These are phyloP conservation scores for Nylanderia fulva DNA, from an alignment of 1,140 invertebrate species.

Conservation along the genomic window DNA sequence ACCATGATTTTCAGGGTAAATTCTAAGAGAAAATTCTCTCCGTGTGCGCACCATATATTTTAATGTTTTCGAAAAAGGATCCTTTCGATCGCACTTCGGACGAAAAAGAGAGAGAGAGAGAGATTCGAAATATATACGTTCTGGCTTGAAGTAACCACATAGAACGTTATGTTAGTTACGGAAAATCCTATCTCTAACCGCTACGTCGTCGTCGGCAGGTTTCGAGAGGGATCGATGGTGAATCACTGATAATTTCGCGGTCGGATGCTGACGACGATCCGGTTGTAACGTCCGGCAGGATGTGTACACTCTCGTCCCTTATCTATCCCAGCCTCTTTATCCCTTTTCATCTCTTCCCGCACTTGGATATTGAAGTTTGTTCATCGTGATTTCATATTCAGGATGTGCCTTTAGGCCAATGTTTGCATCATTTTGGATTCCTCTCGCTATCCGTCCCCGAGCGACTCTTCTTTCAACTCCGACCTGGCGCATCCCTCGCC, in stretches of 20 bases:
- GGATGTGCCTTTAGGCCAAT: constrained; percentile 68
- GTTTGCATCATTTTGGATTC: constrained; percentile 72
- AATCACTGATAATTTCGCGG: constrained; percentile 13
- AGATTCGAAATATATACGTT: no score
- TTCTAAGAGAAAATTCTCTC: no score
- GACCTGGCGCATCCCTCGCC: constrained; percentile 6
- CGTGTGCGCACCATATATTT: neutral
- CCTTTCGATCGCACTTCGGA: neutral
- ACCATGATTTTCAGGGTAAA: no score
- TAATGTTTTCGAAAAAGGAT: constrained; percentile 8
- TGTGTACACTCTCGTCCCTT: constrained; percentile 6
- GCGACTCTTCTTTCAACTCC: constrained; percentile 1
- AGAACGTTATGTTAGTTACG: no score
- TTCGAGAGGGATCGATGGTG: neutral
- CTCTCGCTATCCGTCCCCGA: constrained; percentile 15
- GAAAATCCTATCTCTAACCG: neutral
- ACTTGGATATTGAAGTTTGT: constrained; percentile 78
- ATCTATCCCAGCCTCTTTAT: constrained; percentile 21
- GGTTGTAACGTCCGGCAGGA: constrained; percentile 7
- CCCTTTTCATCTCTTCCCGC: neutral
- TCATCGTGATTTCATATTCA: constrained; percentile 74
- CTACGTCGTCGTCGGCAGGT: neutral
- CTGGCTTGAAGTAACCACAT: no score
- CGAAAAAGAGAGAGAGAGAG: no score
- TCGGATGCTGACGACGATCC: neutral